Conservation (phyloP, 2,113 vertebrate genomes). For the Nannospalax galili region DNA sequence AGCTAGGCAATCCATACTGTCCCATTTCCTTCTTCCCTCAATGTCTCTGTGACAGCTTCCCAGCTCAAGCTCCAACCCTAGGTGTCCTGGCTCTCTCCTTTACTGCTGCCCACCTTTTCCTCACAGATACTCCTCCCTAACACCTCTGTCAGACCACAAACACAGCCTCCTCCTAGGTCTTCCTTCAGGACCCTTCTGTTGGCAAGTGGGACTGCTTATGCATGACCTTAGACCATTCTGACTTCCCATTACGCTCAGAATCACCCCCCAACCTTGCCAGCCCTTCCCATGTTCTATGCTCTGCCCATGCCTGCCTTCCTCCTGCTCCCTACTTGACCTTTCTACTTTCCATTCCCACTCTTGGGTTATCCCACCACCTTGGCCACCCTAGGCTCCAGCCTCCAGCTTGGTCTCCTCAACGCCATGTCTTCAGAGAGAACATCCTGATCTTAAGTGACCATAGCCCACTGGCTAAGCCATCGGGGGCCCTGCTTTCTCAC, state of each 20-base stretch:
- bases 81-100: not conserved
- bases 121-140: not conserved
- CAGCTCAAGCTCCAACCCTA: not conserved
- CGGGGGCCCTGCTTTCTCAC: not conserved
- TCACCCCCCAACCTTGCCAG: not conserved
- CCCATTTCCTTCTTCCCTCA: too few species aligned
- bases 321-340: not conserved
- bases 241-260: not conserved
- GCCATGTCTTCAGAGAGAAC: not conserved
- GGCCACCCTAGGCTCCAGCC: not conserved
- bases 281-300: not conserved
- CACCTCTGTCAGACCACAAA: not conserved
- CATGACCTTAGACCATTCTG: not conserved
- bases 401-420: not conserved
- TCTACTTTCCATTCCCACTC: not conserved
- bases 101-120: not conserved
- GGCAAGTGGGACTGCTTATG: fast-evolving
- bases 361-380: not conserved
- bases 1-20: fast-evolving
- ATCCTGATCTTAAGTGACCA: not conserved
- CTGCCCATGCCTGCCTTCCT: not conserved
- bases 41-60: not conserved
- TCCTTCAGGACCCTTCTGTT: not conserved
- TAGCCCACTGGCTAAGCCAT: not conserved
- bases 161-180: not conserved